These are phyloP conservation scores for Lutjanus erythropterus DNA, from an alignment of 2,113 vertebrate genomes.

Conservation along the genomic window DNA sequence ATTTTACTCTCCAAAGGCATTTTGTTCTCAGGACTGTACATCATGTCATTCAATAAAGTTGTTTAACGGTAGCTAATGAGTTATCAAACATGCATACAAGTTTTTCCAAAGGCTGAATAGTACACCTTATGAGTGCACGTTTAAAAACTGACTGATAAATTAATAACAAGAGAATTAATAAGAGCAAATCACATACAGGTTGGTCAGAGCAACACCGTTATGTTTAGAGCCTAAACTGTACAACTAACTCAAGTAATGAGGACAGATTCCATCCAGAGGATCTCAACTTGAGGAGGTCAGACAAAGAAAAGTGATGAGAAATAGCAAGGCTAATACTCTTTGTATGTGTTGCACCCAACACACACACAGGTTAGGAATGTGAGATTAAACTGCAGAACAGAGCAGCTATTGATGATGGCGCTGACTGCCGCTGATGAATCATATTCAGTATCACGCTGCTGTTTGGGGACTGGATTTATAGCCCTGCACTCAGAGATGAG, in stretches of 20 bases:
- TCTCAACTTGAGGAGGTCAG: background rate
- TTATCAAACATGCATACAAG: background rate
- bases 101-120: background rate
- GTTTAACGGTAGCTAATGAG: no score
- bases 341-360: slow-evolving; percentile 12
- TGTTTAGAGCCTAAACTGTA: background rate
- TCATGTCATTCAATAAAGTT: background rate
- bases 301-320: slow-evolving; percentile 14
- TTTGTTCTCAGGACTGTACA: background rate
- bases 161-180: background rate
- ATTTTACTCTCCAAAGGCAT: no score
- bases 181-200: background rate
- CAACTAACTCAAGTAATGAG: slow-evolving; percentile 1
- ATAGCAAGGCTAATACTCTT: slow-evolving; percentile 14
- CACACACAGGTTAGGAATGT: slow-evolving; percentile 70
- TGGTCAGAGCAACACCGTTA: background rate
- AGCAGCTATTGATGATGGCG: slow-evolving; percentile 53
- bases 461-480: slow-evolving; percentile 33
- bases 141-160: background rate
- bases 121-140: background rate
- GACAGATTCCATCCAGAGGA: background rate
- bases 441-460: slow-evolving; percentile 37
- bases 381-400: slow-evolving; percentile 52
- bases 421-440: slow-evolving; percentile 54
- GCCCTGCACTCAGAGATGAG: slow-evolving; percentile 15